Conservation (phyloP, 2,113 vertebrate genomes). For the Emydura subglobosa region DNA sequence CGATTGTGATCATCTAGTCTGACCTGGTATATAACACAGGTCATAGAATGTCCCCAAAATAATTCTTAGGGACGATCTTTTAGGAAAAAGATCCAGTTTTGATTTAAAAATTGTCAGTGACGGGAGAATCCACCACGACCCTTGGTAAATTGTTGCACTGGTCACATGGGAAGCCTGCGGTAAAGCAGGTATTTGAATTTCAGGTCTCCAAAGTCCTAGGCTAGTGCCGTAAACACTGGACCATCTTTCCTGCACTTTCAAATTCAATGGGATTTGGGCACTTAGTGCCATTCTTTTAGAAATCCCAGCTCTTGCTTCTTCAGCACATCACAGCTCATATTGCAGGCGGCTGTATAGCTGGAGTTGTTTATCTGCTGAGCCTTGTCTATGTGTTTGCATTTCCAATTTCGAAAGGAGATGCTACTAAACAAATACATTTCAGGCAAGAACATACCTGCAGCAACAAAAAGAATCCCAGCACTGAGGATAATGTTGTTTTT, state of each 20-base stretch:
- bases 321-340: rapidly evolving
- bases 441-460: constrained; percentile 87
- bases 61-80: not conserved
- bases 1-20: not conserved
- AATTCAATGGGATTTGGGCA: not conserved
- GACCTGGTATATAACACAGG: not conserved
- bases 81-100: not conserved
- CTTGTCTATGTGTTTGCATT: rapidly evolving
- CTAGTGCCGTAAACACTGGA: not conserved
- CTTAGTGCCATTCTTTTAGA: not conserved
- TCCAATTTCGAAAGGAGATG: not conserved
- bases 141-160: not conserved
- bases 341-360: rapidly evolving
- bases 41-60: not conserved
- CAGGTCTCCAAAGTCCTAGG: not conserved
- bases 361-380: too few species aligned
- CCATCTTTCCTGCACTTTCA: not conserved
- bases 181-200: not conserved
- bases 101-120: not conserved
- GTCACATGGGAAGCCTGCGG: not conserved
- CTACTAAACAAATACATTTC: not conserved
- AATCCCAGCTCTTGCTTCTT: not conserved
- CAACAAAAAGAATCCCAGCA: constrained; percentile 96
- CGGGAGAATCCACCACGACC: not conserved
- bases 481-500: constrained; percentile 96